Conservation (phyloP, 2,797 vertebrate genomes). For the Myotis daubentonii region DNA sequence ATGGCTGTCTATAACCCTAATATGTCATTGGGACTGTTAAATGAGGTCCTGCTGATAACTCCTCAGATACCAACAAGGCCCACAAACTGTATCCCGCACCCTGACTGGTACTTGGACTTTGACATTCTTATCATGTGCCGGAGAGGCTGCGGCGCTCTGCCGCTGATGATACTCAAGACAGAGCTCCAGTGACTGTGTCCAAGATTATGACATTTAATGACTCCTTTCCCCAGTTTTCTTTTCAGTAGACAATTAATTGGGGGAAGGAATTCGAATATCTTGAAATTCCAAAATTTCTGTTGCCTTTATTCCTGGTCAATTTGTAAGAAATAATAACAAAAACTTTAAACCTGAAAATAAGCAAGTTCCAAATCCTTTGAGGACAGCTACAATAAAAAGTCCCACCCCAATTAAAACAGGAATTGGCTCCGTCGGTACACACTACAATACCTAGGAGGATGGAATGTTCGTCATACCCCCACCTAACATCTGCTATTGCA, state of each 20-base stretch:
- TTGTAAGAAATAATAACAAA: not conserved
- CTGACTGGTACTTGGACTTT: not conserved
- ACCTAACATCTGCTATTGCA: constrained; percentile 28
- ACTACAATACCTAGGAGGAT: not conserved
- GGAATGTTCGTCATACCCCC: not conserved
- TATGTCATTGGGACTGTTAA: not conserved
- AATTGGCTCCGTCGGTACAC: not conserved
- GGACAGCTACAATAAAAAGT: not conserved
- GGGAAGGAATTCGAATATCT: not conserved
- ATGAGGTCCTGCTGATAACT: constrained; percentile 2
- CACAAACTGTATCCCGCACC: not conserved
- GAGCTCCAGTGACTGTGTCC: not conserved
- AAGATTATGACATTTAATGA: not conserved
- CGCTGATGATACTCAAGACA: not conserved
- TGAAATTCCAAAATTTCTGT: not conserved
- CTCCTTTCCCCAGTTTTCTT: not conserved
- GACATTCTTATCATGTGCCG: not conserved
- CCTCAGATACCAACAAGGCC: not conserved
- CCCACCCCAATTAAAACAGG: not conserved
- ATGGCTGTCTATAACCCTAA: not conserved
- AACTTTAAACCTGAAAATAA: constrained; percentile 5
- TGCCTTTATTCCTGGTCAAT: not conserved
- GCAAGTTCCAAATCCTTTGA: constrained; percentile 10
- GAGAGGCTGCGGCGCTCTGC: not conserved
- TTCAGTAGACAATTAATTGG: not conserved